Evolutionary conservation across 2,113 vertebrate genomes (phyloP), one percentile per base, ranked within the genome.

Genomic region (Hippocampus abdominalis): DNA sequence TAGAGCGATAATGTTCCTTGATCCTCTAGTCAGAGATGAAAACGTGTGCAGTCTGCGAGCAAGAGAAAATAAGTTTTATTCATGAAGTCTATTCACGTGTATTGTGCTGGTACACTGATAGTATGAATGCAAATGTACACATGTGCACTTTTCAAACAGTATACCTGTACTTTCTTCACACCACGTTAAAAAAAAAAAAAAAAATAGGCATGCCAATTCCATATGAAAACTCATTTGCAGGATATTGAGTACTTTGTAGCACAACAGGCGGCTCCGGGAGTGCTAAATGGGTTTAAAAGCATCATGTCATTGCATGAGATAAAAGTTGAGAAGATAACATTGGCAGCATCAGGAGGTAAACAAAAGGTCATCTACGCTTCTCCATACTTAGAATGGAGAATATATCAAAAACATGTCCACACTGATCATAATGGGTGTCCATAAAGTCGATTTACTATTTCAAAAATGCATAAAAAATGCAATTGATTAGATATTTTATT

Each of bases 1-100:
- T 49, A 49, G 16, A 49, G 49, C 77, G 77, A 79, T 75, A 70
- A 79, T 68, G 72, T 40, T 77, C 88, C 86, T 87, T 84, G 75
- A 85, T 87, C 75, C 75, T 62, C 51, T 40, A 42, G 42, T 64
- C 71, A 51, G 49, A 77, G 59, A 3, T 2, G 23, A n/a, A 79
- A 49, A 3, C 1, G 32, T 21, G 81, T 76, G 62, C 63, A 71
- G 81, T 82, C 29, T 64, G 71, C 68, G 82, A 81, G 84, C 64
- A 1, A 36, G 36, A 57, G 13, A 49, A 49, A 49, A 7, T 69
- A 84, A 81, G 84, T 85, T 85, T 64, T 56, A 48, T 39, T 36
- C 5, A 3, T 56, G 13, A 57, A 5, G 54, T 57, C 11, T 12
- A 27, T 57, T 57, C 23, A 57, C 25, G 13, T 57, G n/a, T 57